These are phyloP conservation scores for Yponomeuta cagnagella DNA, from an alignment of 2,888 invertebrate genomes.

Conservation along the genomic window DNA sequence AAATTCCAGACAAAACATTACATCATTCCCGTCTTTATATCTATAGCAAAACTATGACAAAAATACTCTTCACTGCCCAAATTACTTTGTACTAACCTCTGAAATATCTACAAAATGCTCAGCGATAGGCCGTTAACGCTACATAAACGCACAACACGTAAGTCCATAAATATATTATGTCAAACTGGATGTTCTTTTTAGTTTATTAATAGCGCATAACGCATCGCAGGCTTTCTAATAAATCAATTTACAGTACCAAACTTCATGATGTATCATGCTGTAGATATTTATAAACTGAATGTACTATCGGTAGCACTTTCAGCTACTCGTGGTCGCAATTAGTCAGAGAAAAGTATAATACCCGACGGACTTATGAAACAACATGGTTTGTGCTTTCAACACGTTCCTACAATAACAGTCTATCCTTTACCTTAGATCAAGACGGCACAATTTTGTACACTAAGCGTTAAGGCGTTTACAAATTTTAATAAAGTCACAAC, in stretches of 20 bases:
- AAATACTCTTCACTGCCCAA: not conserved
- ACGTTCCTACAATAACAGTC: slow-evolving; percentile 39
- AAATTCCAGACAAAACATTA: not conserved
- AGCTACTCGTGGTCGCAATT: no score
- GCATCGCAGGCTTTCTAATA: no score
- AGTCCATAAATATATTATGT: not conserved
- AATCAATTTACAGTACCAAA: no score
- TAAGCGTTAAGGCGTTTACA: slow-evolving; percentile 19
- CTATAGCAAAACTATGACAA: not conserved
- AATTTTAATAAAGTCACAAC: slow-evolving; percentile 8
- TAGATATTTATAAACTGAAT: no score
- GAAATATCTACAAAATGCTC: slow-evolving; percentile 44
- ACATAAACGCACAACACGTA: slow-evolving; percentile 51
- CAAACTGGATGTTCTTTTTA: not conserved
- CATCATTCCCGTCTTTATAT: not conserved
- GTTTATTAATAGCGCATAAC: no score
- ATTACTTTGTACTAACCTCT: slow-evolving; percentile 40
- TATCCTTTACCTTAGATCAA: slow-evolving; percentile 38
- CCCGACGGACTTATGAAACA: not conserved
- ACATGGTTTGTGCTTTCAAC: slow-evolving; percentile 41
- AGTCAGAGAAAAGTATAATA: slow-evolving; percentile 24
- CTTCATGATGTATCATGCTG: no score
- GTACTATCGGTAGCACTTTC: no score
- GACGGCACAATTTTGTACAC: slow-evolving; percentile 32
- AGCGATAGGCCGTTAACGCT: slow-evolving; percentile 55